These are phyloP conservation scores for Corvus cornix DNA, from an alignment of 2,113 vertebrate species.

Conservation along the genomic window DNA sequence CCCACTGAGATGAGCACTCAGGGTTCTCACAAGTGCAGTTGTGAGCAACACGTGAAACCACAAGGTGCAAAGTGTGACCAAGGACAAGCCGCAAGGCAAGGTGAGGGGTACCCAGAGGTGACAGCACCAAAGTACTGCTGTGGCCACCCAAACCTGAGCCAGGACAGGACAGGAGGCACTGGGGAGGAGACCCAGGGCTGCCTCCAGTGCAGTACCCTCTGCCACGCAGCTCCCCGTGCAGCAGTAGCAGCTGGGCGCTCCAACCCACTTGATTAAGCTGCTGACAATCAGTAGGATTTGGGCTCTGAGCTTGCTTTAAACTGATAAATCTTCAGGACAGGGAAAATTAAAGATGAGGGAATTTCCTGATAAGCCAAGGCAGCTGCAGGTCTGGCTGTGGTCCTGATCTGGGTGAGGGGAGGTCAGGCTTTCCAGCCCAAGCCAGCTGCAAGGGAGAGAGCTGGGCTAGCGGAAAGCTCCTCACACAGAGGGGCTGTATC, in stretches of 20 bases:
- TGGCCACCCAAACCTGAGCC: background rate
- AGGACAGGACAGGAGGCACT: background rate
- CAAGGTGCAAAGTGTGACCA: background rate
- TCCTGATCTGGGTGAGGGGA: conserved; percentile 13
- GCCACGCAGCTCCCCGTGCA: background rate
- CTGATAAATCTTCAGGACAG: conserved; percentile 18
- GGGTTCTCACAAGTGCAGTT: background rate
- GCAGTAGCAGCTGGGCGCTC: background rate
- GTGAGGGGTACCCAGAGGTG: background rate
- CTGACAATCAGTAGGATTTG: background rate
- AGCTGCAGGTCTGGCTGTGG: background rate
- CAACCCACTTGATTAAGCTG: conserved; percentile 41
- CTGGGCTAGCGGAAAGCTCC: background rate
- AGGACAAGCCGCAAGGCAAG: background rate
- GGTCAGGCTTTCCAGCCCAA: background rate
- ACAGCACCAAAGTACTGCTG: background rate
- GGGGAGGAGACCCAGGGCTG: background rate
- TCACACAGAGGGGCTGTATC: fast-evolving
- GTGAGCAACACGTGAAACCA: background rate
- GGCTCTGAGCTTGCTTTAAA: conserved; percentile 49
- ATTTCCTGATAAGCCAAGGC: conserved; percentile 43
- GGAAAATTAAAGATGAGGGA: conserved; percentile 59
- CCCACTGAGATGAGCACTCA: fast-evolving
- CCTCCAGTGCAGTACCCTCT: background rate
- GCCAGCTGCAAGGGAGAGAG: background rate